phyloP scores from a whole-genome alignment of 1,140 invertebrate genomes.

The Dendrolimus kikuchii region DNA sequence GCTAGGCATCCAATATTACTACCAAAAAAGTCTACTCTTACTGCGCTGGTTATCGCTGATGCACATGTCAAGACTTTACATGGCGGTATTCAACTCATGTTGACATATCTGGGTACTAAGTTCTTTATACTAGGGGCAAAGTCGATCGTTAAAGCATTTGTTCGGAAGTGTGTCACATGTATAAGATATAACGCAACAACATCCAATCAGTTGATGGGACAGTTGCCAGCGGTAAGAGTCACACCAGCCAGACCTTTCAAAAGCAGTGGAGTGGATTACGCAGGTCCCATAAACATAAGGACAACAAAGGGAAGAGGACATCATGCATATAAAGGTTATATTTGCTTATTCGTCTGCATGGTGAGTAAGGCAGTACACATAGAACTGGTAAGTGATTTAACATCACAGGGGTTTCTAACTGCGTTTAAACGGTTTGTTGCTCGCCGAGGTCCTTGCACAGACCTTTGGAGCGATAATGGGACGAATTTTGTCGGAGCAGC shows the following conservation, averaged over 20 bases:
- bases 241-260: slow-evolving; percentile 2
- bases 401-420: not conserved
- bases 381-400: slow-evolving; percentile 3
- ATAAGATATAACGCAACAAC: not conserved
- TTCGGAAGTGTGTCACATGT: slow-evolving; percentile 1
- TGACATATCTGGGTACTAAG: slow-evolving; percentile 1
- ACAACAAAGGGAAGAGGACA: not conserved
- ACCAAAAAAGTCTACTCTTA: slow-evolving; percentile 1
- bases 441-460: not conserved
- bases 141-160: not conserved
- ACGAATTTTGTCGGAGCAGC: slow-evolving; percentile 1
- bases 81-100: slow-evolving; percentile 5
- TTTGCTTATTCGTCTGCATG: slow-evolving; percentile 7
- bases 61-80: slow-evolving; percentile 7
- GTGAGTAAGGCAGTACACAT: slow-evolving; percentile 4
- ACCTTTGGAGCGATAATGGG: slow-evolving; percentile 1
- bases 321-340: slow-evolving; percentile 4
- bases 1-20: slow-evolving; percentile 3
- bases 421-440: slow-evolving; percentile 1
- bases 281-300: slow-evolving; percentile 3
- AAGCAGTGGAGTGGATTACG: slow-evolving; percentile 1
- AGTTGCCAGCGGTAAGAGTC: slow-evolving; percentile 2
- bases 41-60: not conserved
- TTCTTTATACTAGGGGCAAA: not conserved
- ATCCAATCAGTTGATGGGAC: slow-evolving; percentile 2